These are phyloP conservation scores for Stomatorhinus walkeri DNA, from an alignment of 2,797 vertebrate genomes.

Conservation along the genomic window DNA sequence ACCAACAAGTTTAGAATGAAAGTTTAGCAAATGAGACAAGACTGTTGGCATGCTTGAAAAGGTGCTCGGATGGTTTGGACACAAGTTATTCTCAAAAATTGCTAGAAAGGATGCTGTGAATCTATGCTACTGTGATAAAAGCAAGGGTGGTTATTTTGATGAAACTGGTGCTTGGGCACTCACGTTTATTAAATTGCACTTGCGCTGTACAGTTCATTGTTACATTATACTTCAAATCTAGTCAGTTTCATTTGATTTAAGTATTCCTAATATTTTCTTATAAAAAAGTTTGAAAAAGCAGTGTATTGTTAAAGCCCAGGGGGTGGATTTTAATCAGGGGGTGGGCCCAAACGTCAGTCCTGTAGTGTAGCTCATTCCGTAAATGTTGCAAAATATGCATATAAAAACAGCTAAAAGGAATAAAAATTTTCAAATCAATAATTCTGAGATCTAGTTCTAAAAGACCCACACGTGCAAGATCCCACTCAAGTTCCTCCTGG, in stretches of 20 bases:
- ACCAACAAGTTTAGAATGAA: neutral
- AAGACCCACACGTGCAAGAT: neutral
- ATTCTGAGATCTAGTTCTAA: neutral
- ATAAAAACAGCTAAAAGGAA: neutral
- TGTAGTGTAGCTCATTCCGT: neutral
- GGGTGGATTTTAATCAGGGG: neutral
- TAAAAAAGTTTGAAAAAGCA: neutral
- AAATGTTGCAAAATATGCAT: neutral
- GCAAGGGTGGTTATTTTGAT: neutral
- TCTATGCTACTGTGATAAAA: neutral
- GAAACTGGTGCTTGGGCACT: neutral
- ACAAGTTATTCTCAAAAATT: neutral
- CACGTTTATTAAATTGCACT: neutral
- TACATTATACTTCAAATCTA: neutral
- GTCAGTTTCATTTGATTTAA: neutral
- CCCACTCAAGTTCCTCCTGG: neutral
- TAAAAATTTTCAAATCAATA: neutral
- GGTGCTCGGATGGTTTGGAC: neutral
- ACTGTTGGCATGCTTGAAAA: neutral
- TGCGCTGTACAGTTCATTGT: neutral
- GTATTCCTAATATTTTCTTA: neutral
- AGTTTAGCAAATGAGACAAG: neutral
- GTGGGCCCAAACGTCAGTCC: neutral
- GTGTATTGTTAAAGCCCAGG: neutral
- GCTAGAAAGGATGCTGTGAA: neutral